Conservation (phyloP, 2,797 vertebrate genomes). For the Artibeus jamaicensis region DNA sequence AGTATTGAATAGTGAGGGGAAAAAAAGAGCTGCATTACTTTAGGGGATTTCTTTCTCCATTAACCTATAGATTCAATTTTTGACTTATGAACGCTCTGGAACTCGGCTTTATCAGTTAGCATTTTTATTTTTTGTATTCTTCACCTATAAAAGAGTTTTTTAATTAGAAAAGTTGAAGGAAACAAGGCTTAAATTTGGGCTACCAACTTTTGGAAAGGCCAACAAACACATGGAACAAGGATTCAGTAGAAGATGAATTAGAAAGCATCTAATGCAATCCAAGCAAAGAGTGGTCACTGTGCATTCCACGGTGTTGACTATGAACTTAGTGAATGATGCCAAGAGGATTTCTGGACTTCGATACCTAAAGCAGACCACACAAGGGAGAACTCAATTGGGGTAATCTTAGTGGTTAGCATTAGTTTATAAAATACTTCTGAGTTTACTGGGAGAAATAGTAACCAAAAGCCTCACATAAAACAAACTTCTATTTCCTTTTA, state of each 20-base stretch:
- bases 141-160: not conserved
- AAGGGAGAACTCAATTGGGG: not conserved
- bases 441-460: conserved; percentile 49
- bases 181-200: not conserved
- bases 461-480: conserved; percentile 64
- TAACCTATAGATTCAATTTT: not conserved
- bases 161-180: not conserved
- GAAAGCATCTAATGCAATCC: not conserved
- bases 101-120: not conserved
- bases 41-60: not conserved
- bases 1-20: not conserved
- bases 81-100: not conserved
- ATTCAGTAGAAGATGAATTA: not conserved
- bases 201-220: not conserved
- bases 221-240: not conserved
- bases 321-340: not conserved
- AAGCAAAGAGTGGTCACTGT: not conserved
- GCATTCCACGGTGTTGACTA: not conserved
- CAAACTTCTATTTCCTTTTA: conserved; percentile 74
- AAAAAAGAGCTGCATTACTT: not conserved
- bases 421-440: conserved; percentile 50
- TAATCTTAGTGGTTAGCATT: not conserved
- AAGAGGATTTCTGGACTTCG: not conserved
- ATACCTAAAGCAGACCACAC: not conserved
- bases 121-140: not conserved